These are phyloP conservation scores for Mayetiola destructor DNA, from an alignment of 2,888 invertebrate genomes.

Conservation along the genomic window DNA sequence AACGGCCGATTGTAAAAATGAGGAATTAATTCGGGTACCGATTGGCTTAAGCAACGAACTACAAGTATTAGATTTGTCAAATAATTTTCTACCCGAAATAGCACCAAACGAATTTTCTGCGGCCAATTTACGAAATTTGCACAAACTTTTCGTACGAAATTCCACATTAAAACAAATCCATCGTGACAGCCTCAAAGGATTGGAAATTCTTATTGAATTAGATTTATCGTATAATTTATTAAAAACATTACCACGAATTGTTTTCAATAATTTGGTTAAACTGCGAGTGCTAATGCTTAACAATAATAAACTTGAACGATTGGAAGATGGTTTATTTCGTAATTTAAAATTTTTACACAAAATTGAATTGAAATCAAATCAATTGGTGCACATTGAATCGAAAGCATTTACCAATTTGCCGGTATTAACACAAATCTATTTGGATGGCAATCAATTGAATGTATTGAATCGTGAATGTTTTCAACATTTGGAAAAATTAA, in stretches of 20 bases:
- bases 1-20: slow-evolving; percentile 61
- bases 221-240: slow-evolving; percentile 66
- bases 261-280: slow-evolving; percentile 55
- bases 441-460: slow-evolving; percentile 61
- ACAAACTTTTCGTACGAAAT: slow-evolving; percentile 60
- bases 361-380: slow-evolving; percentile 63
- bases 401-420: slow-evolving; percentile 57
- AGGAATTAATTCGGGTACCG: slow-evolving; percentile 53
- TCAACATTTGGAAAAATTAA: slow-evolving; percentile 47
- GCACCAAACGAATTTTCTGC: slow-evolving; percentile 50
- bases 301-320: slow-evolving; percentile 55
- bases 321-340: slow-evolving; percentile 61
- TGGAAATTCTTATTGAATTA: slow-evolving; percentile 66
- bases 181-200: slow-evolving; percentile 56
- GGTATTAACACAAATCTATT: slow-evolving; percentile 49
- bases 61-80: slow-evolving; percentile 56
- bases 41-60: slow-evolving; percentile 54
- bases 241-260: slow-evolving; percentile 46
- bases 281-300: slow-evolving; percentile 58
- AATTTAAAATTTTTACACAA: slow-evolving; percentile 58
- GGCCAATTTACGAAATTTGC: slow-evolving; percentile 60
- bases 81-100: slow-evolving; percentile 52
- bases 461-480: slow-evolving; percentile 51
- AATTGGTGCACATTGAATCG: slow-evolving; percentile 50
- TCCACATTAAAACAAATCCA: slow-evolving; percentile 61